phyloP scores from a whole-genome alignment of 2,888 invertebrate genomes.

The Drosophila quinaria region DNA sequence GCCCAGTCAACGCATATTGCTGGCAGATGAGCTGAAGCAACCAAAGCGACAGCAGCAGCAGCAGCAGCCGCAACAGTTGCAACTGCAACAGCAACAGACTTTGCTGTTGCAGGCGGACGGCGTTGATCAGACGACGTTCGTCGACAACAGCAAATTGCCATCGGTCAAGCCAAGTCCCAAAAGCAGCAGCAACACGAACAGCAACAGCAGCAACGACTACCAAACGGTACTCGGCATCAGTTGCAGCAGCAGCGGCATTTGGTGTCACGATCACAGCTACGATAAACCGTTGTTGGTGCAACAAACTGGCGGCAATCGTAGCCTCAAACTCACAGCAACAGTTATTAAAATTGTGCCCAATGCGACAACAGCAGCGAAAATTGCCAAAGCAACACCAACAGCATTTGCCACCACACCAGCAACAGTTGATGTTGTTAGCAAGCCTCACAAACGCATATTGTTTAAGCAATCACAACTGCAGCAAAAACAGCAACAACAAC shows the following conservation, averaged over 20 bases:
- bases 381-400: not conserved
- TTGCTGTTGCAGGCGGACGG: conserved; percentile 41
- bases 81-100: conserved; percentile 1
- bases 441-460: not conserved
- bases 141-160: conserved; percentile 36
- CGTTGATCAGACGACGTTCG: conserved; percentile 27
- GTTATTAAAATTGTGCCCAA: conserved; percentile 55
- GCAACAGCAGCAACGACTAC: conserved; percentile 16
- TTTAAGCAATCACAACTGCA: not conserved
- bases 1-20: conserved; percentile 1
- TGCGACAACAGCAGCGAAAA: conserved; percentile 4
- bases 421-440: conserved; percentile 6
- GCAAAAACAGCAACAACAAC: not conserved
- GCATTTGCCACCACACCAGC: not conserved
- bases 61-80: not conserved
- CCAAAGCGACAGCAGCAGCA: not conserved
- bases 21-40: not conserved
- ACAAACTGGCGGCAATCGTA: conserved; percentile 30
- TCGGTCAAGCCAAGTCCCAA: conserved; percentile 4
- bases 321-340: conserved; percentile 62
- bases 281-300: conserved; percentile 7
- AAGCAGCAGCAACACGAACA: conserved; percentile 14
- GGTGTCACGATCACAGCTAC: conserved; percentile 28
- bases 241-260: conserved; percentile 34
- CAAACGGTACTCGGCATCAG: conserved; percentile 7